These are phyloP conservation scores for Cirrhinus molitorella DNA, from an alignment of 2,797 vertebrate genomes.

Conservation along the genomic window DNA sequence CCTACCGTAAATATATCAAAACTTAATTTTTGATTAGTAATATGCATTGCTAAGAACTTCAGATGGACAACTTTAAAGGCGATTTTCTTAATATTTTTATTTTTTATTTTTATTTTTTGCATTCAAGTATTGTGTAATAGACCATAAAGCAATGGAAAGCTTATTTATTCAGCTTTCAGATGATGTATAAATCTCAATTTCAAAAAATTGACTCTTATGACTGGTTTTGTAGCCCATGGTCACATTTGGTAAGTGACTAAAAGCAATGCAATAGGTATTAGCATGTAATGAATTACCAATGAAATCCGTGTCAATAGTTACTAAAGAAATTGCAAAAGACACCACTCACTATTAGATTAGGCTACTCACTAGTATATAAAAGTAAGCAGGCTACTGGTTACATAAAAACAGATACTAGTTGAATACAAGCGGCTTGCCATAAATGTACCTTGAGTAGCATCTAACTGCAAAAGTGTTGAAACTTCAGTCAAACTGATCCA, in stretches of 20 bases:
- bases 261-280: not conserved
- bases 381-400: not conserved
- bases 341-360: not conserved
- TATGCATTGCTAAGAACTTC: too few species aligned
- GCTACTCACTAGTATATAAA: not conserved
- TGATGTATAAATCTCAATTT: too few species aligned
- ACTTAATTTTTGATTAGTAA: too few species aligned
- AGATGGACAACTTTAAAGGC: too few species aligned
- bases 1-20: too few species aligned
- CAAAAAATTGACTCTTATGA: too few species aligned
- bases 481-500: conserved; percentile 53
- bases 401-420: not conserved
- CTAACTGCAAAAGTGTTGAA: conserved; percentile 58
- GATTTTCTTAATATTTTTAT: too few species aligned
- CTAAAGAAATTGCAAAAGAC: not conserved
- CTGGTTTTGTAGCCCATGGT: too few species aligned
- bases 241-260: not conserved
- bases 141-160: too few species aligned
- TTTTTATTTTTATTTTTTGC: too few species aligned
- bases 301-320: not conserved
- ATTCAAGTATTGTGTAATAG: too few species aligned
- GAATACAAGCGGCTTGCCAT: conserved; percentile 1
- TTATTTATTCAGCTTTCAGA: too few species aligned
- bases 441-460: conserved; percentile 56
- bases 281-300: not conserved